Evolutionary conservation across 2,888 invertebrate genomes (phyloP).

Genomic region (Lobophora halterata): DNA sequence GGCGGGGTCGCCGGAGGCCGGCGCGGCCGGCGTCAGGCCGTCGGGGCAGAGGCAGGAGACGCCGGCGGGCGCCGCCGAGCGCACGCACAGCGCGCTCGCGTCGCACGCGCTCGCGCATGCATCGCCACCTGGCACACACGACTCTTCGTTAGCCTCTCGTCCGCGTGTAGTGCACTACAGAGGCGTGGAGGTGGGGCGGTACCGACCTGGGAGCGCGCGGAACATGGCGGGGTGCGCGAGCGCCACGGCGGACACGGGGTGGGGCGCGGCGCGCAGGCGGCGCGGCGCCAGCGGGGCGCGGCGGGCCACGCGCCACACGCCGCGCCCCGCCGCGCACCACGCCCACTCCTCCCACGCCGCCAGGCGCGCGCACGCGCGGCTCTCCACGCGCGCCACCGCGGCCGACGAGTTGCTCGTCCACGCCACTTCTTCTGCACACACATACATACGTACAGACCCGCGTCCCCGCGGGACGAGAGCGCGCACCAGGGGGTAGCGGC

Average conservation of each 20-base stretch:
- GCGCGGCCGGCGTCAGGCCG: conserved; percentile 55
- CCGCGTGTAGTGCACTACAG: neutral
- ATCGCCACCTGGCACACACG: conserved; percentile 58
- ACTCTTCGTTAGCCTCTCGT: neutral
- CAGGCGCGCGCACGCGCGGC: conserved; percentile 47
- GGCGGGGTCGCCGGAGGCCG: neutral
- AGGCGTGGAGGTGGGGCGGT: neutral
- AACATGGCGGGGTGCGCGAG: conserved; percentile 46
- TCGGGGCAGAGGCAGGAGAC: conserved; percentile 80
- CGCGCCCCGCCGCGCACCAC: conserved; percentile 60
- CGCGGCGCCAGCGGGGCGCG: conserved; percentile 30
- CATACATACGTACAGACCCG: neutral
- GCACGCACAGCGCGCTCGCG: conserved; percentile 82
- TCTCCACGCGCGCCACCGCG: conserved; percentile 21
- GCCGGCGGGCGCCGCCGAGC: conserved; percentile 62
- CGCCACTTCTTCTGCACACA: conserved; percentile 6
- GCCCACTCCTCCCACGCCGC: conserved; percentile 61
- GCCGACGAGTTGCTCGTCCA: conserved; percentile 16
- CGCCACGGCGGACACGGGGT: conserved; percentile 42
- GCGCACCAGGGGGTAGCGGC: neutral
- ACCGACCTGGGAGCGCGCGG: conserved; percentile 30
- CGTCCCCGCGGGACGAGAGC: too few species aligned
- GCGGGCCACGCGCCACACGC: conserved; percentile 50
- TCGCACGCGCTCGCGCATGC: conserved; percentile 82
- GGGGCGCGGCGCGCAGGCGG: conserved; percentile 29